Evolutionary conservation across 2,113 vertebrate species (phyloP), one percentile per base, ranked within the genome.

Genomic region (Chelonoidis abingdonii): DNA sequence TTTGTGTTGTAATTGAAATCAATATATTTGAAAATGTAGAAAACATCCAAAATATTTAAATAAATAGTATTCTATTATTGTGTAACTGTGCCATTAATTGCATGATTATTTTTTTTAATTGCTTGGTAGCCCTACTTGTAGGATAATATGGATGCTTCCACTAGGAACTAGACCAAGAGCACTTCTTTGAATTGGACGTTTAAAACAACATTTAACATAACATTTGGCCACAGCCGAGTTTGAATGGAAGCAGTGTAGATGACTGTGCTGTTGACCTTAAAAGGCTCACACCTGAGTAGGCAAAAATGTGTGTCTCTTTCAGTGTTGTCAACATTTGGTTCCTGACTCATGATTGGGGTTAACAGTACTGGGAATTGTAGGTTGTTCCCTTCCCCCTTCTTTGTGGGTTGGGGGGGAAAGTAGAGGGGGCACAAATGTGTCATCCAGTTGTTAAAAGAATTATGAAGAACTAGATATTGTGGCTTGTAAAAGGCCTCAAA

Each of bases 391-490:
- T 10, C 19, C 5, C 31, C 29, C 9, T 54, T 21, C 19, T 53
- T 53, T 49, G 47, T 10, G 10, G 10, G 47, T 9, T 10, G 10
- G 10, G 47, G 47, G 47, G 47, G 27, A 6, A 62, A 12, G 29
- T 31, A 12, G 13, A 14, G 19, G 5, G 57, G 29, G 21, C 38
- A 65, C 0, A 62, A 62, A 62, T 7, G 0, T 38, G 35, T 75
- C 59, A 24, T 35, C 80, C 52, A 83, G 21, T 65, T 88, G 44
- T 7, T 85, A 80, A 44, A 85, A 80, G 78, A 81, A 52, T 0
- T 49, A 47, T 50, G 89, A 69, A 50, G 85, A 94, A 84, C 14
- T 47, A 82, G 86, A 80, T 22, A 13, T 53, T 27, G 25, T 75
- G 84, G 25, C 22, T 84, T 57, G 44, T 85, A 86, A 86, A 72